A percentile compares a stretch with the other conserved stretches of the same genome.
Evolutionary conservation across 2,797 vertebrate species (phyloP).

Genomic region (Gallinago solitaria): DNA sequence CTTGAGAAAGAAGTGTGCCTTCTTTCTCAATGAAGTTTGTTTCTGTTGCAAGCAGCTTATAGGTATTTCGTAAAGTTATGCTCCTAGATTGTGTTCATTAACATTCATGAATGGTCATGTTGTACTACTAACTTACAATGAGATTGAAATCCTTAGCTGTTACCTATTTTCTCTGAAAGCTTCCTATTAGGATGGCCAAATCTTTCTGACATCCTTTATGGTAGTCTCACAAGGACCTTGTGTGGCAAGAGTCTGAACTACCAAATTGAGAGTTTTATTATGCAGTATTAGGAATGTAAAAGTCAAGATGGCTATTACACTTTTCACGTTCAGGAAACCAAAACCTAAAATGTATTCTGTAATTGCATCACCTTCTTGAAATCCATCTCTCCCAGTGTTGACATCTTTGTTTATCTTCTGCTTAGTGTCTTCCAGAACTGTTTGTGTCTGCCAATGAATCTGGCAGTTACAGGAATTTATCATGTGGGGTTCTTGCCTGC

Average conservation of each 20-base stretch:
- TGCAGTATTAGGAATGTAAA: not conserved
- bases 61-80: not conserved
- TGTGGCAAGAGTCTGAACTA: not conserved
- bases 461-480: not conserved
- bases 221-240: not conserved
- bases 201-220: not conserved
- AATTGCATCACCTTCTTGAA: not conserved
- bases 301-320: not conserved
- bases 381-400: not conserved
- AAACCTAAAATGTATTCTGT: not conserved
- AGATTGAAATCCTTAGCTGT: not conserved
- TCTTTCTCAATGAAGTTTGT: not conserved
- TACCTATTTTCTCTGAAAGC: not conserved
- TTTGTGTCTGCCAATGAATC: not conserved
- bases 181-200: not conserved
- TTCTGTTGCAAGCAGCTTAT: not conserved
- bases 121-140: not conserved
- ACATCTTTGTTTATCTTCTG: not conserved
- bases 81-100: not conserved
- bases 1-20: not conserved
- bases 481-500: not conserved
- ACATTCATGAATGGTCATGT: not conserved
- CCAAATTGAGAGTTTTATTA: not conserved
- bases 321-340: not conserved
- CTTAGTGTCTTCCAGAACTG: not conserved